A percentile compares a stretch with the other conserved stretches of the same genome.
Evolutionary conservation across 2,888 invertebrate species (phyloP).

Genomic region (Metopia argyrocephala): DNA sequence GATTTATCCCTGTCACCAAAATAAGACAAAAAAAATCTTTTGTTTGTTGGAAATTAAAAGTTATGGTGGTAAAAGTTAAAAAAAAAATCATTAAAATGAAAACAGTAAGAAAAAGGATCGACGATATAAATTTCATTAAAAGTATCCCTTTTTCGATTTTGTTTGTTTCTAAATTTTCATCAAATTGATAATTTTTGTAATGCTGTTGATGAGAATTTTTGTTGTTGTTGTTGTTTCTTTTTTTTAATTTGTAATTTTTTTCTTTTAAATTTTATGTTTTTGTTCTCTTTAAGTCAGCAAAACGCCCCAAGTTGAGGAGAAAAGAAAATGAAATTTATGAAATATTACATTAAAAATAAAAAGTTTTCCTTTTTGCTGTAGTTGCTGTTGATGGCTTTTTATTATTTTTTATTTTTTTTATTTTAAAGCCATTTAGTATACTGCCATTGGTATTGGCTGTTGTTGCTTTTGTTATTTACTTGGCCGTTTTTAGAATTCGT

Average conservation of each 20-base stretch:
- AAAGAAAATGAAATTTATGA: constrained; percentile 55
- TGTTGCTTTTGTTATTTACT: constrained; percentile 33
- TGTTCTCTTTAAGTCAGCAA: too few relatives aligned
- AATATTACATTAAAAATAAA: constrained; percentile 52
- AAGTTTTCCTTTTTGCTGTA: too few relatives aligned
- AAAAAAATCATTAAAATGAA: background rate
- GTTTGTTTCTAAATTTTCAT: constrained; percentile 28
- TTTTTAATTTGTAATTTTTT: constrained; percentile 43
- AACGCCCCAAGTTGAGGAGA: constrained; percentile 49
- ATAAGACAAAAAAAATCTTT: constrained; percentile 1
- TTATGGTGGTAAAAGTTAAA: constrained; percentile 50
- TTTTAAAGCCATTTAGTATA: too few relatives aligned
- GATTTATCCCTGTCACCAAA: constrained; percentile 55
- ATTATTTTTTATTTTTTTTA: too few relatives aligned
- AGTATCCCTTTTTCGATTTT: constrained; percentile 32
- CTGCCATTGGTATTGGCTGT: constrained; percentile 12
- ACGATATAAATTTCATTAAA: constrained; percentile 1
- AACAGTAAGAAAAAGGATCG: background rate
- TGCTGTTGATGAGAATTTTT: background rate
- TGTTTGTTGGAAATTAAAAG: constrained; percentile 43
- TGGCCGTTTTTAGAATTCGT: constrained; percentile 58
- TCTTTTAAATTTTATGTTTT: too few relatives aligned
- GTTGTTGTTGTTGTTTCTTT: constrained; percentile 17
- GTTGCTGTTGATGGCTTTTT: too few relatives aligned
- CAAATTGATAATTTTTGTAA: constrained; percentile 3